Conservation (phyloP, 2,888 invertebrate species). For the Hyposoter didymator region DNA sequence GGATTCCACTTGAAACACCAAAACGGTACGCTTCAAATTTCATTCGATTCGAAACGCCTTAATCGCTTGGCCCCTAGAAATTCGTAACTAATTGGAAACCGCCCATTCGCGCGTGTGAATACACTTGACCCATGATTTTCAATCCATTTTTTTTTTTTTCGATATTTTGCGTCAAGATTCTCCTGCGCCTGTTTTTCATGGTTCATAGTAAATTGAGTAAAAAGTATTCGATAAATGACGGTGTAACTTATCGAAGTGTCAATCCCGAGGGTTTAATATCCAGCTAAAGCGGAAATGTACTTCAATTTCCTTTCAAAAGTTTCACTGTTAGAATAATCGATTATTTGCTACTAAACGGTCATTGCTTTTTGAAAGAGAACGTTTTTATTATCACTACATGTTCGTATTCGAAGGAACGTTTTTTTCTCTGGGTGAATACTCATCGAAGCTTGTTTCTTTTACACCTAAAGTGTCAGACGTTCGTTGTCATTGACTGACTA, state of each 20-base stretch:
- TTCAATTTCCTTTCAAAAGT: not conserved
- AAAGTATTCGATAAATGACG: too few relatives aligned
- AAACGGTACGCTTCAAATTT: not conserved
- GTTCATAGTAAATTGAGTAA: too few relatives aligned
- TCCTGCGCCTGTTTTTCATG: not conserved
- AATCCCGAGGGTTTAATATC: too few relatives aligned
- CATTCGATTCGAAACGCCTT: not conserved
- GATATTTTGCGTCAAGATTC: not conserved
- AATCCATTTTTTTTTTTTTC: not conserved
- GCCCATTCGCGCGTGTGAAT: not conserved
- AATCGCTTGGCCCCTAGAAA: not conserved
- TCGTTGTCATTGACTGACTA: slow-evolving; percentile 13
- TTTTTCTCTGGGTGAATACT: not conserved
- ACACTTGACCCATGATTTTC: not conserved
- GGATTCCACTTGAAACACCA: not conserved
- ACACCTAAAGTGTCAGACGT: not conserved
- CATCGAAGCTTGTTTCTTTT: not conserved
- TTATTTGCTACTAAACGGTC: not conserved
- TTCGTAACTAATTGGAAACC: not conserved
- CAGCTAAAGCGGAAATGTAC: not conserved
- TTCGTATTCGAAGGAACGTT: not conserved
- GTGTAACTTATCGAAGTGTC: too few relatives aligned
- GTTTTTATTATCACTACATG: not conserved
- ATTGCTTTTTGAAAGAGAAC: not conserved
- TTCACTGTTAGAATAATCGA: not conserved